phyloP scores from a whole-genome alignment of 2,888 invertebrate genomes.

The Deilephila porcellus region DNA sequence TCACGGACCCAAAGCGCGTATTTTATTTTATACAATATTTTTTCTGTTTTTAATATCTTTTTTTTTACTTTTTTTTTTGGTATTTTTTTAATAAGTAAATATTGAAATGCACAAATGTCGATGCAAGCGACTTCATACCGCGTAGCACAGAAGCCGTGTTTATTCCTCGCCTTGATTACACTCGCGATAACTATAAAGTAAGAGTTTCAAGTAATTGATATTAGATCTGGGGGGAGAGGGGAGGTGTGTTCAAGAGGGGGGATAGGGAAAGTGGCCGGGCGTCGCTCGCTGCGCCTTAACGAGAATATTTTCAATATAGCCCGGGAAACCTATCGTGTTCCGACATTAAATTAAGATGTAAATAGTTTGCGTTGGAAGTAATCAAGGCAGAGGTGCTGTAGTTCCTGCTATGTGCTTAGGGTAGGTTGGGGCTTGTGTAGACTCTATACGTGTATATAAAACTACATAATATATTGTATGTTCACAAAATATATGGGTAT shows the following conservation, averaged over 20 bases:
- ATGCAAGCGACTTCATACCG: constrained; percentile 36
- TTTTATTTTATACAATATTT: too few relatives aligned
- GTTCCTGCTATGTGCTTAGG: not conserved
- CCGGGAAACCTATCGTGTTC: constrained; percentile 28
- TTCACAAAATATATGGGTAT: too few relatives aligned
- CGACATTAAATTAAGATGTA: constrained; percentile 35
- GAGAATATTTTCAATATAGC: constrained; percentile 38
- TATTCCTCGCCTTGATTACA: constrained; percentile 49
- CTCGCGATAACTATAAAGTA: constrained; percentile 52
- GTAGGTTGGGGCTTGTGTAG: too few relatives aligned
- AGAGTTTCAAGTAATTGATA: constrained; percentile 41
- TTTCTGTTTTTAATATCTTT: too few relatives aligned
- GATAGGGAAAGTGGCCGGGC: constrained; percentile 27
- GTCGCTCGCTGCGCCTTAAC: constrained; percentile 16
- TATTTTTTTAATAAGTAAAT: not conserved
- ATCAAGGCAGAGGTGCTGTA: constrained; percentile 11
- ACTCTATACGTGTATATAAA: too few relatives aligned
- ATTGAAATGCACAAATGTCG: not conserved
- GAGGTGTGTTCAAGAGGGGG: too few relatives aligned
- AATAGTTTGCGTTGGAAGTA: constrained; percentile 25
- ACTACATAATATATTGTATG: too few relatives aligned
- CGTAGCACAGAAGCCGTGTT: constrained; percentile 42
- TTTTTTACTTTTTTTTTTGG: too few relatives aligned
- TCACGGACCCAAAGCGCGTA: too few relatives aligned
- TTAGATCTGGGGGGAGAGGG: constrained; percentile 26